These are phyloP conservation scores for Tympanuchus pallidicinctus DNA, from an alignment of 2,113 vertebrate genomes.

Conservation along the genomic window DNA sequence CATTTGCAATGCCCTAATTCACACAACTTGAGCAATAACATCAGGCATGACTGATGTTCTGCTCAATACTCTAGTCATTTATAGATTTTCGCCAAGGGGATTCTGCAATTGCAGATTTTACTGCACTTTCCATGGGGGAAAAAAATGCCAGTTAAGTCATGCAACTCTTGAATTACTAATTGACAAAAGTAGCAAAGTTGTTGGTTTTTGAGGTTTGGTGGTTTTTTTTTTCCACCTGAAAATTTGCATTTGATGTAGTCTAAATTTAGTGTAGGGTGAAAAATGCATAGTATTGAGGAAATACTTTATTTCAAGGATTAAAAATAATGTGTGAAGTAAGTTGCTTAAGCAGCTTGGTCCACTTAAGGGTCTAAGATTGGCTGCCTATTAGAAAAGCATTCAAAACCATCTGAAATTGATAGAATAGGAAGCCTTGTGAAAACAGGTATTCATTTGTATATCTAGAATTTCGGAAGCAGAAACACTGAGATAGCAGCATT, in stretches of 20 bases:
- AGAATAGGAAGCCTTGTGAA: background rate
- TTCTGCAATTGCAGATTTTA: background rate
- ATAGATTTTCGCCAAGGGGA: background rate
- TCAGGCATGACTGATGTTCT: background rate
- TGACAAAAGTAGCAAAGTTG: conserved; percentile 1
- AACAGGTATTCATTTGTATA: background rate
- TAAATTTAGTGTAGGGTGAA: background rate
- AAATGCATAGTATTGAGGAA: conserved; percentile 1
- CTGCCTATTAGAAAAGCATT: background rate
- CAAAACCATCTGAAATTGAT: background rate
- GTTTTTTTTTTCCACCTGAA: background rate
- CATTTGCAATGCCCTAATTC: background rate
- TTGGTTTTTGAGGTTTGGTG: background rate
- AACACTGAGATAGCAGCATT: background rate
- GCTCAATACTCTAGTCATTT: background rate
- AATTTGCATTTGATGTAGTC: background rate
- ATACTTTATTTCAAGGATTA: background rate
- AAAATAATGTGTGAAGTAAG: background rate
- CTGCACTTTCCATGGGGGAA: background rate
- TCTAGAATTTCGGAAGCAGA: background rate
- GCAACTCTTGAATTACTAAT: background rate
- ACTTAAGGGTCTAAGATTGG: background rate
- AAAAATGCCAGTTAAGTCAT: background rate
- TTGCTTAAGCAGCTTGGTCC: background rate
- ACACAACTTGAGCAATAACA: background rate